Conservation (phyloP, 2,797 vertebrate genomes). For the Sternarchorhynchus goeldii region DNA sequence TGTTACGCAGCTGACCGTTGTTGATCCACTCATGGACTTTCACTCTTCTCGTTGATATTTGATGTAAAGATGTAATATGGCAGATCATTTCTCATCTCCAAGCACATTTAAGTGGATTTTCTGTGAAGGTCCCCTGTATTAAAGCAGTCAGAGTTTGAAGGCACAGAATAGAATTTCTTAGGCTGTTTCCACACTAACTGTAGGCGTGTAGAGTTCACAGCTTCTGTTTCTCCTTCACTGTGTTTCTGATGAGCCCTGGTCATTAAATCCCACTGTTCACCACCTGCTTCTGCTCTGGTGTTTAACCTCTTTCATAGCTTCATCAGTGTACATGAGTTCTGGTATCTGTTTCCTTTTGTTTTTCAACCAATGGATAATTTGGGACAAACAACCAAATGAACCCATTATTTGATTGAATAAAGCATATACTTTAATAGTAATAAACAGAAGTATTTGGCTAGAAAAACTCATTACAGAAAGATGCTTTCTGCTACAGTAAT, state of each 20-base stretch:
- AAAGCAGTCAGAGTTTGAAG: slow-evolving; percentile 60
- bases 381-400: too few species aligned
- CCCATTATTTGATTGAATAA: too few species aligned
- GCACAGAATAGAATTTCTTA: slow-evolving; percentile 61
- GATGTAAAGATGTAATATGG: slow-evolving; percentile 38
- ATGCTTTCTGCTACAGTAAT: too few species aligned
- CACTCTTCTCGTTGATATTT: slow-evolving; percentile 37
- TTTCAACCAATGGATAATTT: background rate
- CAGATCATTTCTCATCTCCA: slow-evolving; percentile 62
- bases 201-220: slow-evolving; percentile 70
- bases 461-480: too few species aligned
- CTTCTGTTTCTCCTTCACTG: slow-evolving; percentile 63
- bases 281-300: slow-evolving; percentile 1
- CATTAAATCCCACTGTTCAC: slow-evolving; percentile 75
- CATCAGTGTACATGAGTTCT: background rate
- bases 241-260: slow-evolving; percentile 65
- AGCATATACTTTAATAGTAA: too few species aligned
- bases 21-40: slow-evolving; percentile 12
- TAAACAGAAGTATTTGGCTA: too few species aligned
- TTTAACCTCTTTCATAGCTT: background rate
- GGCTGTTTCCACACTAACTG: slow-evolving; percentile 55
- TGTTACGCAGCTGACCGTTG: slow-evolving; percentile 32
- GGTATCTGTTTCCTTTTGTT: slow-evolving; percentile 1
- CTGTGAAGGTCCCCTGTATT: slow-evolving; percentile 72
- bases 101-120: slow-evolving; percentile 67